These are phyloP conservation scores for Lethenteron camtschaticum DNA, from an alignment of 2,113 vertebrate genomes.

Conservation along the genomic window DNA sequence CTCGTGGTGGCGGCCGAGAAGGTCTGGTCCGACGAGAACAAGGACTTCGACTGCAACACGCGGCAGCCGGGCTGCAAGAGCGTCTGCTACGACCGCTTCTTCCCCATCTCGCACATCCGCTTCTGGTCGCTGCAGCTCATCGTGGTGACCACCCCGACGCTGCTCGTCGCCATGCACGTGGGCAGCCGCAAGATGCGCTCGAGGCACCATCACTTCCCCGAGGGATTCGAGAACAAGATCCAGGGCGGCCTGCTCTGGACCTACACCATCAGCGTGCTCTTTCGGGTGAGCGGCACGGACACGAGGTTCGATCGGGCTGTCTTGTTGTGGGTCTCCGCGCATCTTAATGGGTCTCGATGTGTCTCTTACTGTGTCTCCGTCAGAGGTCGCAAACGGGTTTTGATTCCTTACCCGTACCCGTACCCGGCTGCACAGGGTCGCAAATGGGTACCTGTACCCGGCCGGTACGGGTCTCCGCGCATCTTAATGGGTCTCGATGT, in stretches of 20 bases:
- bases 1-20: slow-evolving; percentile 60
- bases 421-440: too few species aligned
- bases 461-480: too few species aligned
- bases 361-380: too few species aligned
- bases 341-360: too few species aligned
- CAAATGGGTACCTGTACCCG: too few species aligned
- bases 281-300: too few species aligned
- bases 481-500: too few species aligned
- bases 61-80: slow-evolving; percentile 59
- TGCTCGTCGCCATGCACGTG: slow-evolving; percentile 65
- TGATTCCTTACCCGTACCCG: too few species aligned
- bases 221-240: slow-evolving; percentile 1
- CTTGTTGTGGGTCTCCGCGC: too few species aligned
- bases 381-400: too few species aligned
- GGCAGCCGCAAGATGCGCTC: background rate
- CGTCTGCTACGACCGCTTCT: slow-evolving; percentile 52
- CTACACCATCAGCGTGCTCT: background rate
- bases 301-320: too few species aligned
- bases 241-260: slow-evolving; percentile 2
- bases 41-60: slow-evolving; percentile 72
- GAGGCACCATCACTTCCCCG: too few species aligned
- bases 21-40: slow-evolving; percentile 60
- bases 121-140: slow-evolving; percentile 92
- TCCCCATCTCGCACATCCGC: slow-evolving; percentile 71
- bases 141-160: slow-evolving; percentile 66